Evolutionary conservation across 2,113 vertebrate species (phyloP), one percentile per base, ranked within the genome.

Genomic region (Cyrtonyx montezumae): DNA sequence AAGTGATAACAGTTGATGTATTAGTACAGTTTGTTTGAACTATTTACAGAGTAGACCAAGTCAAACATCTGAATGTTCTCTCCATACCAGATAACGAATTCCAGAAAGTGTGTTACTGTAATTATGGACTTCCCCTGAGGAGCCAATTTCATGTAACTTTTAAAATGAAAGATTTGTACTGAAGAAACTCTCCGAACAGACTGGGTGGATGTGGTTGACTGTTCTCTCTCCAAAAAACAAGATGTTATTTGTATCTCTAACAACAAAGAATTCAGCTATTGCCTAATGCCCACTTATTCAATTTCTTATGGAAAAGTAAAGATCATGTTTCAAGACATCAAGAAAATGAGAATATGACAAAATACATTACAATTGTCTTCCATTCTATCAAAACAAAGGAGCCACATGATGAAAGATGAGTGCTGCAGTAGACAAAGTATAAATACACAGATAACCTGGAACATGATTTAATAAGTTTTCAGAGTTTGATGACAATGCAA

Each of bases 361-460:
- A 8, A 89, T 61, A 34, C 37, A 95, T 88, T 91, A 75, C 73
- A 74, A 90, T 37, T 77, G 30, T 67, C 59, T 67, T 77, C 69
- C 20, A 66, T 94, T 74, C 69, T 14, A 4, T 40, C 56, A 69
- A 81, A 91, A 88, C 34, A 76, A 70, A 65, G 20, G 36, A 95
- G 48, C 51, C 46, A 43, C 32, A 25, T 30, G 17, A 71, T 68
- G 53, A 91, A 94, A 51, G 43, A 95, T 85, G 42, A 88, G 70
- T 0, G 1, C 6, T 61, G 94, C 59, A 56, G 63, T 51, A 78
- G 87, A 46, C 66, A 75, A 93, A 96, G 81, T 59, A 79, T 77
- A 96, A 97, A 92, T 76, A 49, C 88, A 90, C 71, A 91, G 71
- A 94, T 92, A 76, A 93, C 21, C 78, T 46, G 71, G 46, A 95